Evolutionary conservation across 2,888 invertebrate species (phyloP), one percentile per base, ranked within the genome.

Genomic region (Lathronympha strigana): DNA sequence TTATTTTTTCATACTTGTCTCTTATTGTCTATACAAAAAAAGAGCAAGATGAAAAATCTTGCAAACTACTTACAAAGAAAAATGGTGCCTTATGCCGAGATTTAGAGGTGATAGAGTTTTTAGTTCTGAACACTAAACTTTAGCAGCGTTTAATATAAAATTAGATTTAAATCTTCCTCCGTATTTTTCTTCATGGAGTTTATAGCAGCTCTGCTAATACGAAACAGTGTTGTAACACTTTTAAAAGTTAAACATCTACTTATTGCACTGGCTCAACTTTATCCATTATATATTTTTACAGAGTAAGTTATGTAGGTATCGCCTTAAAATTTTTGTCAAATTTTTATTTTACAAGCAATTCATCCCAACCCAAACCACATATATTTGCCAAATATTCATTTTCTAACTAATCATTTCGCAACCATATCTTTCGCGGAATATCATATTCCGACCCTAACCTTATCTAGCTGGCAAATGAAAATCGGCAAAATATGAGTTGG

Each of bases 141-240:
- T 28, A 6, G 8, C 23, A 38, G 28, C 25, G 9, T 55, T 36
- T n/a, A 6, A 36, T 47, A 63, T 38, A 49, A n/a, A 13, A 13
- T 9, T 6, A 45, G 4, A 47, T 28, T 21, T 60, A n/a, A 55
- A 55, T 49, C 49, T 47, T 43, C 31, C 47, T 61, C 49, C 49
- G 36, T 54, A 62, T 55, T 55, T 17, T 47, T 54, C 25, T 47
- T 36, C 23, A n/a, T 36, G 49, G 55, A 63, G 55, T 63, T 55
- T 47, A 25, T 23, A 47, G 23, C 23, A 23, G 43, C 43, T 43
- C 23, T n/a, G 23, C 23, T 47, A 23, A 47, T 21, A 23, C n/a
- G 23, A 25, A 23, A 21, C n/a, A n/a, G 43, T 17, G 1, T 23
- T 47, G 1, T 23, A 23, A 21, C 21, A 40, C 40, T n/a, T n/a